Evolutionary conservation across 2,888 invertebrate genomes (phyloP).

Genomic region (Quadriops clusia): DNA sequence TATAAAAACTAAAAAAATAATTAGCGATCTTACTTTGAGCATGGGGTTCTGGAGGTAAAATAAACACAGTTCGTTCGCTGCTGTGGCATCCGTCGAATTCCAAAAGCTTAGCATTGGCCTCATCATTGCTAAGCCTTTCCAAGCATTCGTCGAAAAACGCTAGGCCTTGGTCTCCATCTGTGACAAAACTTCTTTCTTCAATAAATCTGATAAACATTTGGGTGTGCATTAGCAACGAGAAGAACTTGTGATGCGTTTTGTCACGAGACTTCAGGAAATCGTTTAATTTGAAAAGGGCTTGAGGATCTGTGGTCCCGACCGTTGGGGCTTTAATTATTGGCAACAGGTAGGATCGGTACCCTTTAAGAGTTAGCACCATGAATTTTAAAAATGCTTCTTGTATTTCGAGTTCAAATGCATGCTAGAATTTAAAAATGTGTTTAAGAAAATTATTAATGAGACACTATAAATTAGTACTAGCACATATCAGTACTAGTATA

Average conservation of each 20-base stretch:
- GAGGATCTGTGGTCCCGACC: conserved; percentile 88
- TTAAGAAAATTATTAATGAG: conserved; percentile 9
- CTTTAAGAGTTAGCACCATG: conserved; percentile 84
- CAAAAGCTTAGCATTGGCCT: conserved; percentile 51
- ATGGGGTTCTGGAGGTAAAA: conserved; percentile 80
- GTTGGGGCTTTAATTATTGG: conserved; percentile 92
- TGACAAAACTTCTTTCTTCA: conserved; percentile 95
- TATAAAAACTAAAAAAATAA: conserved; percentile 8
- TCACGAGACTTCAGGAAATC: conserved; percentile 82
- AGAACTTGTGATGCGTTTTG: conserved; percentile 82
- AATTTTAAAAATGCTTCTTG: conserved; percentile 95
- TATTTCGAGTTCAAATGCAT: conserved; percentile 82
- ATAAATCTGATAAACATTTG: conserved; percentile 98
- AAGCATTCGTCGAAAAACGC: conserved; percentile 97
- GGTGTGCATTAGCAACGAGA: conserved; percentile 76
- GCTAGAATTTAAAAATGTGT: conserved; percentile 38
- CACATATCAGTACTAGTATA: neutral
- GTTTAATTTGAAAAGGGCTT: conserved; percentile 86
- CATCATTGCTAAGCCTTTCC: conserved; percentile 57
- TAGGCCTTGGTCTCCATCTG: conserved; percentile 92
- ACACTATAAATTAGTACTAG: neutral
- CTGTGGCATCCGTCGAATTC: conserved; percentile 70
- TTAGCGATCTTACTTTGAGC: conserved; percentile 25
- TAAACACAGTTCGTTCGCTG: conserved; percentile 87
- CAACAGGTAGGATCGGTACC: conserved; percentile 75